Percentiles rank a stretch among this genome's conserved stretches.
These are phyloP conservation scores for Chascanopsetta lugubris DNA, from an alignment of 2,113 vertebrate species.

Conservation along the genomic window DNA sequence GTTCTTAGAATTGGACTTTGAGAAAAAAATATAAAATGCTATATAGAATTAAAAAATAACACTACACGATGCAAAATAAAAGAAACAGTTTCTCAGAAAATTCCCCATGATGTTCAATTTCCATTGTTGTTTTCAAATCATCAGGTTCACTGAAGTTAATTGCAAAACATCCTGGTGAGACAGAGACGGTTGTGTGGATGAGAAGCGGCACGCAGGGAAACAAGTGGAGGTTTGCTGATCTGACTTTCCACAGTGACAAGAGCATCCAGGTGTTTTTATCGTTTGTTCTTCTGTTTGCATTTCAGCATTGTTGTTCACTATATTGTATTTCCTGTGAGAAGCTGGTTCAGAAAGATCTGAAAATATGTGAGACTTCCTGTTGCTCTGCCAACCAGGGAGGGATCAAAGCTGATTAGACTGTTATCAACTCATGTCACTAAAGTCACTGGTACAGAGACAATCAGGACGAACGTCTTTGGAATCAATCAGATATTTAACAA, in stretches of 20 bases:
- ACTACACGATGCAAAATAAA: too few relatives aligned
- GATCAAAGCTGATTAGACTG: too few relatives aligned
- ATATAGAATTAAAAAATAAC: too few relatives aligned
- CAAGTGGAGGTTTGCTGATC: slow-evolving; percentile 81
- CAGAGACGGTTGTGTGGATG: slow-evolving; percentile 74
- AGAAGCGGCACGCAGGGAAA: slow-evolving; percentile 80
- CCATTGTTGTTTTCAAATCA: background rate
- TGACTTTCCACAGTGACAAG: slow-evolving; percentile 71
- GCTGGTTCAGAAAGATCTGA: background rate
- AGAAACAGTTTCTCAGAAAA: background rate
- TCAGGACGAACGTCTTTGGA: too few relatives aligned
- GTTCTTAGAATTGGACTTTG: background rate
- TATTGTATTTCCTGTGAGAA: background rate
- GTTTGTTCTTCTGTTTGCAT: background rate
- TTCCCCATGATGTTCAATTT: background rate
- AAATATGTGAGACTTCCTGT: background rate
- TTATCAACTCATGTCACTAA: too few relatives aligned
- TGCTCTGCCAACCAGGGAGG: background rate
- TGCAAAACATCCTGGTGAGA: slow-evolving; percentile 59
- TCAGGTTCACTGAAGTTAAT: slow-evolving; percentile 79
- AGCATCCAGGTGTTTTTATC: slow-evolving; percentile 70
- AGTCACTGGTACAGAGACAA: too few relatives aligned
- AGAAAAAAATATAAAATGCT: background rate
- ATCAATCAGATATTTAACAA: too few relatives aligned
- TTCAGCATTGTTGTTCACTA: too few relatives aligned